Percentiles rank a stretch among this genome's conserved stretches.
Conservation (phyloP, 2,888 invertebrate genomes). For the Drosophila neutralis region DNA sequence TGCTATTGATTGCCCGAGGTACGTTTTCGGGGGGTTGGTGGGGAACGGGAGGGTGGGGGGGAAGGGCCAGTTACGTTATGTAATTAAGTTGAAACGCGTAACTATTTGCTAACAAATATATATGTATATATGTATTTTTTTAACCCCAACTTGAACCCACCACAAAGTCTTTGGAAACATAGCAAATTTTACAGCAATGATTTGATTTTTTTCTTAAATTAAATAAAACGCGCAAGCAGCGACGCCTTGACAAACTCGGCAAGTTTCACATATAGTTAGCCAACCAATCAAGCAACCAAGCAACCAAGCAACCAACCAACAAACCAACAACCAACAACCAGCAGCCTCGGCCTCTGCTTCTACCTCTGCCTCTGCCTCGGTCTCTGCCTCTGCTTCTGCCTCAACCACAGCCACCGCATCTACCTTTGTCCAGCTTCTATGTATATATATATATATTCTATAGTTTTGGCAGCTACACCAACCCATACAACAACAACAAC, state of each 20-base stretch:
- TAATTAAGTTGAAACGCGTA: constrained; percentile 38
- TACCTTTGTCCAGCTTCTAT: constrained; percentile 34
- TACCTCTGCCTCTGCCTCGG: constrained; percentile 25
- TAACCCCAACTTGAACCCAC: constrained; percentile 32
- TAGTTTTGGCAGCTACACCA: constrained; percentile 35
- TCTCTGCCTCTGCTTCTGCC: constrained; percentile 16
- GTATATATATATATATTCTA: constrained; percentile 2
- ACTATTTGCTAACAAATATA: constrained; percentile 12
- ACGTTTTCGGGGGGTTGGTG: constrained; percentile 48
- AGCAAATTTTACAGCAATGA: constrained; percentile 76
- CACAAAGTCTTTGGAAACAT: constrained; percentile 29
- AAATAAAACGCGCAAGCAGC: constrained; percentile 73
- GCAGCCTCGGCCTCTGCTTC: constrained; percentile 40
- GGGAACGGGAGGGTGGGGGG: constrained; percentile 6
- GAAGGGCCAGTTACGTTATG: constrained; percentile 41
- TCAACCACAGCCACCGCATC: constrained; percentile 27
- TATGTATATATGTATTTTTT: constrained; percentile 13
- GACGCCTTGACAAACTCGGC: constrained; percentile 80
- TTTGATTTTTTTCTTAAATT: constrained; percentile 83
- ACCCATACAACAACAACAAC: constrained; percentile 28
- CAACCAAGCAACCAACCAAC: constrained; percentile 18
- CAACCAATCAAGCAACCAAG: constrained; percentile 30
- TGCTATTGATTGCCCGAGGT: constrained; percentile 72
- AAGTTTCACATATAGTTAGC: constrained; percentile 63
- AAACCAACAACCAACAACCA: constrained; percentile 7